phyloP scores from a whole-genome alignment of 1,140 invertebrate species.

The Centruroides vittatus region DNA sequence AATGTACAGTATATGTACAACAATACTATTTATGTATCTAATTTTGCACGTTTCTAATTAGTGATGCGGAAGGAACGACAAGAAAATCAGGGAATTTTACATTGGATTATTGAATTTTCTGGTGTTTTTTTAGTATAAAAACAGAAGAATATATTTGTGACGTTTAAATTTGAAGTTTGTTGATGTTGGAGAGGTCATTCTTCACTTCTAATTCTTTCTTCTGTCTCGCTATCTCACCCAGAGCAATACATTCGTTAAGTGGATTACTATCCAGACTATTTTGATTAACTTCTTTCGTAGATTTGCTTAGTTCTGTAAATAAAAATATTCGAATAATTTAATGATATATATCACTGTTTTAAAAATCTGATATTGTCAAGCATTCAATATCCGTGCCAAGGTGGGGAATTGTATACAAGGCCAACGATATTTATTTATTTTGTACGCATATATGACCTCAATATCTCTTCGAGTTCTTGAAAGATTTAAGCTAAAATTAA shows the following conservation, averaged over 20 bases:
- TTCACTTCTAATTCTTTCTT: too few species aligned
- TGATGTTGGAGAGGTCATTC: too few species aligned
- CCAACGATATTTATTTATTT: background rate
- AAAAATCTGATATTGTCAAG: background rate
- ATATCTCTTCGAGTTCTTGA: background rate
- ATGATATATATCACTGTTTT: background rate
- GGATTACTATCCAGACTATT: slow-evolving; percentile 5
- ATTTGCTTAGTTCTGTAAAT: slow-evolving; percentile 5
- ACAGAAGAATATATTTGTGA: too few species aligned
- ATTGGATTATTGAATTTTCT: too few species aligned
- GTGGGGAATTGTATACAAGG: background rate
- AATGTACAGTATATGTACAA: too few species aligned
- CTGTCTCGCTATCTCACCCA: slow-evolving; percentile 6
- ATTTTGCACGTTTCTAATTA: too few species aligned
- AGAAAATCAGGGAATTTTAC: too few species aligned
- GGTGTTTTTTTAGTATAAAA: too few species aligned
- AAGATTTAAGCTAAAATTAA: slow-evolving; percentile 1
- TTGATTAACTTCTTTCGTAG: slow-evolving; percentile 5
- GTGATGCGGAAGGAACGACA: too few species aligned
- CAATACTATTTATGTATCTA: too few species aligned
- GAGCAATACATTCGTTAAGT: slow-evolving; percentile 10
- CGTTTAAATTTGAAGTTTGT: too few species aligned
- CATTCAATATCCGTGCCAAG: background rate
- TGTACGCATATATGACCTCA: slow-evolving; percentile 1
- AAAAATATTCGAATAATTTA: background rate